Evolutionary conservation across 2,113 vertebrate genomes (phyloP).

Genomic region (Periophthalmus modestus): DNA sequence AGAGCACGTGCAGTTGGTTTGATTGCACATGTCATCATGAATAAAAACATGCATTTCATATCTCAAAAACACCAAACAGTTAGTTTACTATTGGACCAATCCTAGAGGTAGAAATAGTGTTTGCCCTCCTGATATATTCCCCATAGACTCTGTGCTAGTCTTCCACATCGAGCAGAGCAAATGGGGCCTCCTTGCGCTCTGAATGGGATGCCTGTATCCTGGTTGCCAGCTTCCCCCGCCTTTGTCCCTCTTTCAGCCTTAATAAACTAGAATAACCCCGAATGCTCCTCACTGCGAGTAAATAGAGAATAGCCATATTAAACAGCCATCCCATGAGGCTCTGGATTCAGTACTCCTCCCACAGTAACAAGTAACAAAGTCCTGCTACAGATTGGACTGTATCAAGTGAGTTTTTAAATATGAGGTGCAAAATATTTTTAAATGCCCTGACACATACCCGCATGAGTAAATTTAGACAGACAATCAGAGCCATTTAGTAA

Average conservation of each 20-base stretch:
- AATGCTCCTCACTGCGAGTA: constrained; percentile 43
- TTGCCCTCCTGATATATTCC: neutral
- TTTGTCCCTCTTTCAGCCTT: constrained; percentile 33
- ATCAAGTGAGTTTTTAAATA: neutral
- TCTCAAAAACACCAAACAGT: neutral
- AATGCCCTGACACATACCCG: neutral
- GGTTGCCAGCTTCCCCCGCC: constrained; percentile 29
- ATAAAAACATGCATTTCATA: neutral
- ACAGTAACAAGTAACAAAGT: constrained; percentile 17
- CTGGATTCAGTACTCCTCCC: constrained; percentile 22
- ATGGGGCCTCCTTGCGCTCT: constrained; percentile 35
- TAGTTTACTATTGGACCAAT: neutral
- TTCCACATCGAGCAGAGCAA: constrained; percentile 24
- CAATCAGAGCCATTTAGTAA: neutral
- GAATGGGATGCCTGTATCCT: constrained; percentile 54
- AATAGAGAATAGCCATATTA: constrained; percentile 35
- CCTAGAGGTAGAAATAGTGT: constrained; percentile 9
- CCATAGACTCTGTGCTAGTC: constrained; percentile 15
- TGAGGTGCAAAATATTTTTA: constrained; percentile 1
- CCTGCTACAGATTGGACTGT: neutral
- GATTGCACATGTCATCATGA: neutral
- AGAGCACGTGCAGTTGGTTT: neutral
- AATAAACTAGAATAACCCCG: constrained; percentile 47
- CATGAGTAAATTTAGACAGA: neutral
- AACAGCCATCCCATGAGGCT: constrained; percentile 16